Conservation (phyloP, 2,888 invertebrate species). For the Seira sanloemensis region DNA sequence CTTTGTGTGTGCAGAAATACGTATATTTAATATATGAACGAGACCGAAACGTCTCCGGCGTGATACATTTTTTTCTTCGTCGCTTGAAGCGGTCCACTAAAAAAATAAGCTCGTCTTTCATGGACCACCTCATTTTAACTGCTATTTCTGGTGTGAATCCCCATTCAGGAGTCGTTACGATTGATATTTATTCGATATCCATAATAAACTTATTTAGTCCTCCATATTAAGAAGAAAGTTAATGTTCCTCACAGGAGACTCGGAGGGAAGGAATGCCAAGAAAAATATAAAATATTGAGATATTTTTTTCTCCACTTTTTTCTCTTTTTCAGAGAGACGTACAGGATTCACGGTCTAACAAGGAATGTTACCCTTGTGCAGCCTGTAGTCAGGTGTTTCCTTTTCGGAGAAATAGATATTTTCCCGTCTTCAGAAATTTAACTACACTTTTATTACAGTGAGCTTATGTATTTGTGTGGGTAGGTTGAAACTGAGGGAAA, state of each 20-base stretch:
- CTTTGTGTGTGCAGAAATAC: too few relatives aligned
- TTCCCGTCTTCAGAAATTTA: not conserved
- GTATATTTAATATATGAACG: too few relatives aligned
- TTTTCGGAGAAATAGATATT: slow-evolving; percentile 8
- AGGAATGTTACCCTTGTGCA: slow-evolving; percentile 18
- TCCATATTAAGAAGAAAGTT: slow-evolving; percentile 13
- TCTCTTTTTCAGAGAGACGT: not conserved
- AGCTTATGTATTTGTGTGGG: too few relatives aligned
- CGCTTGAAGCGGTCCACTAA: not conserved
- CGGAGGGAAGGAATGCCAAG: too few relatives aligned
- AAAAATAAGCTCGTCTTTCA: slow-evolving; percentile 5
- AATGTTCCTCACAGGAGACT: too few relatives aligned
- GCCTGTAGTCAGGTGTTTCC: slow-evolving; percentile 59
- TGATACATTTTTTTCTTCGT: not conserved
- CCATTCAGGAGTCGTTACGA: slow-evolving; percentile 61
- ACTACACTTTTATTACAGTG: too few relatives aligned
- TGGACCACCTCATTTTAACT: slow-evolving; percentile 14
- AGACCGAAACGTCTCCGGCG: too few relatives aligned
- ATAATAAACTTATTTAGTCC: not conserved
- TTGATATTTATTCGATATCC: slow-evolving; percentile 55
- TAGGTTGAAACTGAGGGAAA: too few relatives aligned
- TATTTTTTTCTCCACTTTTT: not conserved
- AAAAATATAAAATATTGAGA: not conserved
- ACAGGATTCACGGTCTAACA: slow-evolving; percentile 60
- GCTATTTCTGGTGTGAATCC: slow-evolving; percentile 38